Base-by-base conservation (phyloP, 2,888 invertebrate species). In the Meganola albula region DNA sequence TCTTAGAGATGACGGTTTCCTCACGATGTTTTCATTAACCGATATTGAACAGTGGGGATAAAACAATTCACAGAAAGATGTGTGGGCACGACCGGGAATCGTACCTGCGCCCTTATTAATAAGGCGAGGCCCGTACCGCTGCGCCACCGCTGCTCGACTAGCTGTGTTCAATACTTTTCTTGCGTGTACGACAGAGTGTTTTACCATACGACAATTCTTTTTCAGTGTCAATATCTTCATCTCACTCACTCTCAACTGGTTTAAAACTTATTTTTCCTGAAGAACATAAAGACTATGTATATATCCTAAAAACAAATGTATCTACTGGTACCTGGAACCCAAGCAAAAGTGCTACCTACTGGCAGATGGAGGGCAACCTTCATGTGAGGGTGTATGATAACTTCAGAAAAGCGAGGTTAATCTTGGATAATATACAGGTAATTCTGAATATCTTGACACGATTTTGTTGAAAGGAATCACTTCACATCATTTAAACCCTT, bases 321-420 rank as follows among this genome's bases (percentile, higher is more conserved):
- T 71, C 80, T 0, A 65, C 74, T 0, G 74, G 75, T 0, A 67
- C 74, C 1, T 51, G 70, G 12, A 58, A 66, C 5, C 71, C 67
- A 2, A 57, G 51, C 1, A 65, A 63, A 13, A 64, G 60, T 10
- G 57, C 56, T 13, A 74, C 77, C 0, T 63, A 63, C 8, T 83
- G 84, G 83, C 63, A 69, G 0, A 24, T 85, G 18, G 74, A 73
- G 1, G 83, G 74, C 0, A 57, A 63, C 4, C 35, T 85, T 0
- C 35, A 49, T 1, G 57, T 74, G 0, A 65, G 71, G 1, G 68
- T 69, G 0, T 72, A 68, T 8, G 76, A 79, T 25, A 82, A 76
- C 37, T 74, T 53, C 9, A 74, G 71, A 0, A 69, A 57, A 25
- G 73, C 71, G 0, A 48, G 82, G 1, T 48, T 74, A 2, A 52